Percentiles rank a stretch among this genome's conserved stretches.
These are phyloP conservation scores for Acomys russatus DNA, from an alignment of 2,797 vertebrate species.

Conservation along the genomic window DNA sequence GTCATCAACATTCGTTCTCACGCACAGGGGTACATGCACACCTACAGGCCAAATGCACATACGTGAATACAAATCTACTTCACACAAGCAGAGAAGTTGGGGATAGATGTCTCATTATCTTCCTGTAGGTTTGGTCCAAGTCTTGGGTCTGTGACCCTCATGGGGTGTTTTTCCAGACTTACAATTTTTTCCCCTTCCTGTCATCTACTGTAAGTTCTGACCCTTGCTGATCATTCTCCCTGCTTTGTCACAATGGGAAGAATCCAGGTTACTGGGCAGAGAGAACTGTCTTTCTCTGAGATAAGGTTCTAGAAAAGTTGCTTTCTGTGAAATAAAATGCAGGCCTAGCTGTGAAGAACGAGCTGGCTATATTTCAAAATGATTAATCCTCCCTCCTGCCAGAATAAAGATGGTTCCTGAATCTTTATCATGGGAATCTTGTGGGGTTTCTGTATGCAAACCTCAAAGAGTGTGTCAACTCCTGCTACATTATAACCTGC, in stretches of 20 bases:
- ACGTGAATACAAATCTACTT: not conserved
- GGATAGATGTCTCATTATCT: not conserved
- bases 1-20: not conserved
- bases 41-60: not conserved
- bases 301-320: not conserved
- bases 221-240: not conserved
- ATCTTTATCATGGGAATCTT: slow-evolving; percentile 7
- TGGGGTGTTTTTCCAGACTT: not conserved
- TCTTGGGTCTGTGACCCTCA: not conserved
- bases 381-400: not conserved
- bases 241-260: not conserved
- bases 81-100: not conserved
- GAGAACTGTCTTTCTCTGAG: not conserved
- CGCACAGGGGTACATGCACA: not conserved
- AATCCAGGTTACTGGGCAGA: not conserved
- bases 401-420: not conserved
- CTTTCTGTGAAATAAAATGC: not conserved
- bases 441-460: slow-evolving; percentile 1
- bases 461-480: not conserved
- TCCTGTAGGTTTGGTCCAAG: not conserved
- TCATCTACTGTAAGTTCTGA: not conserved
- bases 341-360: not conserved
- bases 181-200: not conserved
- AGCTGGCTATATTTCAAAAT: slow-evolving; percentile 5
- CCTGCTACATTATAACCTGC: not conserved